Evolutionary conservation across 2,113 vertebrate species (phyloP), one percentile per base, ranked within the genome.

Genomic region (Lasiurus borealis): DNA sequence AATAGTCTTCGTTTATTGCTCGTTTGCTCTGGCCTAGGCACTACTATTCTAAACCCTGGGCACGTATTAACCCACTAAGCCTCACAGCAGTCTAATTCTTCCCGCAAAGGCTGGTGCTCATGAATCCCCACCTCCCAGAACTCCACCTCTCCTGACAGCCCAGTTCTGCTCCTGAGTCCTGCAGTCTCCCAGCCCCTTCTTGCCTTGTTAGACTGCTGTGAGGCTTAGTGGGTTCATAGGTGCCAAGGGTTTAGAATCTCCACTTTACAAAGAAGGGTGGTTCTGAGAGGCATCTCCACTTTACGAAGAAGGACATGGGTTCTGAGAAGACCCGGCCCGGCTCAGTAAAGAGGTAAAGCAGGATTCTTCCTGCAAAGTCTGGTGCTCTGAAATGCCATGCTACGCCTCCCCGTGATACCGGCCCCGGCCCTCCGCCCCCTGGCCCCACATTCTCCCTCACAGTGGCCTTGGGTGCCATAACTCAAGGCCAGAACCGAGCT

Each of bases 391-490:
- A 57, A 8, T 2, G 3, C 10, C 31, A 2, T 0, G 21, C 7
- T 6, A 3, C n/a, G 10, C 7, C 84, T 48, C 46, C 85, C 62
- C 4, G 0, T n/a, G 76, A n/a, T 8, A 0, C 5, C 1, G 10
- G 44, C 52, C 4, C 5, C 1, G 10, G 44, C 52, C 2, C 8
- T 1, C 3, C 7, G 57, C 34, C 36, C 27, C 27, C 3, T 19
- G 19, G 5, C 29, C 1, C 16, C 1, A 0, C 2, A 4, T 23
- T 59, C 23, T 48, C 31, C 1, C 44, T 44, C 21, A 0, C 44
- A 52, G n/a, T 4, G 50, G 48, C 72, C 72, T 59, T 48, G 27
- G 2, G 7, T 50, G 34, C 29, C 66, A 68, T 29, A 13, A 50
- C 25, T 29, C 52, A 31, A 57, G 50, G 19, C 52, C 23, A 12